Evolutionary conservation across 2,797 vertebrate species (phyloP), one percentile per base, ranked within the genome.

Genomic region (Arremon brunneinucha): DNA sequence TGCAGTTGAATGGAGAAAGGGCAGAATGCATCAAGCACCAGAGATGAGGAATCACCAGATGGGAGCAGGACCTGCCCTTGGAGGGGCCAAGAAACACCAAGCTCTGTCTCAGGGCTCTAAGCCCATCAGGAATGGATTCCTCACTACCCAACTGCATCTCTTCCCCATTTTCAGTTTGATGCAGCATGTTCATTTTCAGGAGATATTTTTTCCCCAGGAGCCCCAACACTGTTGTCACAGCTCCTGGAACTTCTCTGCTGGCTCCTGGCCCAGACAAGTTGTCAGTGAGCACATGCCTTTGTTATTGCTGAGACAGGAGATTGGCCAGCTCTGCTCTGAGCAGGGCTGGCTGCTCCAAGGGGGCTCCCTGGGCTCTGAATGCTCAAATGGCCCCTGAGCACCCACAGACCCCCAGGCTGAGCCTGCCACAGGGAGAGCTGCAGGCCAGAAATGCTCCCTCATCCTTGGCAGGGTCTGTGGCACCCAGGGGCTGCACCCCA

Each of bases 231-330:
- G 47, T 27, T 93, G 87, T 83, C 94, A 88, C 62, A 0, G 47
- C 27, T 95, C 93, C 91, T 95, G 32, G 91, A 93, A 55, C n/a
- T 72, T 52, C 68, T 78, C n/a, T 30, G 28, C 81, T 94, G 91
- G 93, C 88, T 0, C 78, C 22, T 71, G 83, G 89, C 90, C 93
- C 90, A 94, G 93, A 70, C 71, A 59, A 90, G 83, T 68, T 88
- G 86, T 81, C 28, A 50, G 35, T 86, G 82, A 96, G 67, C 8
- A 2, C 68, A 49, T 0, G n/a, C 57, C 69, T 90, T 77, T 46
- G 53, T 86, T 53, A 64, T 3, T 70, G 76, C 93, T 60, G 50
- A 63, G 60, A 24, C 52, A 76, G 49, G 37, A 80, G 72, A 32
- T 27, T 3, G 87, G 75, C 35, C 87, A 92, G 23, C 43, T 34